A percentile compares a stretch with the other conserved stretches of the same genome.
Evolutionary conservation across 2,797 vertebrate genomes (phyloP).

Genomic region (Toxotes lorentzi): DNA sequence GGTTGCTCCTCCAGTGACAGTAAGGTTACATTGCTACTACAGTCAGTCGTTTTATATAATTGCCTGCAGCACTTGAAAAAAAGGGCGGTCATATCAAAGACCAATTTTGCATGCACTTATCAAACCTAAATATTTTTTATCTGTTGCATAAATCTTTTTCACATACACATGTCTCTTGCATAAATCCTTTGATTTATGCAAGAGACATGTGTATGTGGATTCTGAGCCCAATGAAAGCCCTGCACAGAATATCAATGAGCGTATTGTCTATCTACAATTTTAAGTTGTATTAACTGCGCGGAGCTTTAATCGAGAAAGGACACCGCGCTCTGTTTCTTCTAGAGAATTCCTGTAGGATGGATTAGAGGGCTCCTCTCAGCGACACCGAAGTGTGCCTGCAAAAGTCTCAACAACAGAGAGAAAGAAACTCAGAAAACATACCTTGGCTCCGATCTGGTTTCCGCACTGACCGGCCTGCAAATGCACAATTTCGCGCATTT

Average conservation of each 20-base stretch:
- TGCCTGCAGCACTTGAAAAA: neutral
- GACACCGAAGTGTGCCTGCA: neutral
- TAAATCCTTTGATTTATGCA: no score
- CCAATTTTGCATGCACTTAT: neutral
- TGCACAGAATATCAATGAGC: neutral
- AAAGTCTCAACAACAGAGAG: neutral
- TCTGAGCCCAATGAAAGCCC: neutral
- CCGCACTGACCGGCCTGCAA: constrained; percentile 94
- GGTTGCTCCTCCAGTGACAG: neutral
- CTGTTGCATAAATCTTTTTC: constrained; percentile 11
- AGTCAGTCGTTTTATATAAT: neutral
- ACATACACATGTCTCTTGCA: neutral
- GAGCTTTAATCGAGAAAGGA: neutral
- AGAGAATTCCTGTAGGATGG: constrained; percentile 56
- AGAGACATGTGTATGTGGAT: neutral
- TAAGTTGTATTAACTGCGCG: neutral
- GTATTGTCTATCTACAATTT: neutral
- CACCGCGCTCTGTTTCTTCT: constrained; percentile 44
- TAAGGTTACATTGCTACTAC: constrained; percentile 22
- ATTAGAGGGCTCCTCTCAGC: constrained; percentile 27
- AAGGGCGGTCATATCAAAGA: neutral
- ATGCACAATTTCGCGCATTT: constrained; percentile 94
- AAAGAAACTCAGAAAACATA: constrained; percentile 40
- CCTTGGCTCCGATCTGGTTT: constrained; percentile 88
- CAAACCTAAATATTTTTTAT: neutral